Evolutionary conservation across 2,888 invertebrate genomes (phyloP).

Genomic region (Hydroisotoma schaefferi): DNA sequence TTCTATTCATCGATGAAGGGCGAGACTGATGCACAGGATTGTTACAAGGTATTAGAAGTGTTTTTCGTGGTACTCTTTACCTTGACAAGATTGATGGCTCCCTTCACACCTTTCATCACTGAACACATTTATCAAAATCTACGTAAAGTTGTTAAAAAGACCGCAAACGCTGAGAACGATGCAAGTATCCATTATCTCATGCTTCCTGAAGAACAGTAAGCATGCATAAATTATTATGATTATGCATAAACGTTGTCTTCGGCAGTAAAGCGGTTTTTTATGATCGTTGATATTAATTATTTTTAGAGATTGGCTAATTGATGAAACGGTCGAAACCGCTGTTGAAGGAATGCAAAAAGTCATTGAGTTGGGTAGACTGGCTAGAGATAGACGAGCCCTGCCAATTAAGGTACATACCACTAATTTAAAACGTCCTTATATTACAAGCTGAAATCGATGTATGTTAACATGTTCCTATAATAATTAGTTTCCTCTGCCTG

Average conservation of each 20-base stretch:
- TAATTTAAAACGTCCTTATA: neutral
- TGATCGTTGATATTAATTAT: too few species aligned
- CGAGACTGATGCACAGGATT: conserved; percentile 75
- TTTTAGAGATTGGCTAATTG: conserved; percentile 64
- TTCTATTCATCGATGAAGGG: too few species aligned
- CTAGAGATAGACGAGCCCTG: conserved; percentile 87
- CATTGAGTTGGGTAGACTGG: conserved; percentile 86
- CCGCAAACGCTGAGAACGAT: conserved; percentile 55
- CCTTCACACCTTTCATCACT: conserved; percentile 94
- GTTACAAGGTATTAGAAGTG: conserved; percentile 78
- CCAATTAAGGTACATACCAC: conserved; percentile 68
- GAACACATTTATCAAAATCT: conserved; percentile 93
- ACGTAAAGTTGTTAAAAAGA: conserved; percentile 60
- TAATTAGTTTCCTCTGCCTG: conserved; percentile 79
- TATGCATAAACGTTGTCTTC: too few species aligned
- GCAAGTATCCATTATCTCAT: conserved; percentile 89
- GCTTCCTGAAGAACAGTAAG: conserved; percentile 67
- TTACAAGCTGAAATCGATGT: too few species aligned
- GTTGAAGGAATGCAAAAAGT: conserved; percentile 91
- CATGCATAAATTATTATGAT: neutral
- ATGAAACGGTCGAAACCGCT: conserved; percentile 80
- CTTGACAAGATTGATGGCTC: conserved; percentile 91
- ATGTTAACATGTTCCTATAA: too few species aligned
- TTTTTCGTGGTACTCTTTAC: conserved; percentile 82
- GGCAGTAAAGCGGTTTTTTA: too few species aligned